Base-by-base conservation (phyloP, 2,113 vertebrate species). In the Gobio gobio region DNA sequence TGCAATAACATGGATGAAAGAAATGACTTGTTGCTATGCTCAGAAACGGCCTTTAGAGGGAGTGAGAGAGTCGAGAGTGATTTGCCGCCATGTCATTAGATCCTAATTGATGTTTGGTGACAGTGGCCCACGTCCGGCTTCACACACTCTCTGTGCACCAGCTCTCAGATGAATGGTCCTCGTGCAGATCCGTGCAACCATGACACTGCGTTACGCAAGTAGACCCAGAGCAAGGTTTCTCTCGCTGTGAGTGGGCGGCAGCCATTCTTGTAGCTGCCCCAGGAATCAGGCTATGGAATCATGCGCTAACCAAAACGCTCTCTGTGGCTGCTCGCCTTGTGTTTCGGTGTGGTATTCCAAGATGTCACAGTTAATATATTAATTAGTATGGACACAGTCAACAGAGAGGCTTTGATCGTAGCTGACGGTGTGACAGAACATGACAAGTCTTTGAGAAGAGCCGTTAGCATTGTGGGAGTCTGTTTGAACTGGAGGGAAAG, bases 11-110 rank as follows among this genome's bases (percentile, higher is more conserved):
- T 47, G 43, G 40, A 14, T 24, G 43, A 70, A n/a, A 33, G 26
- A 73, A 47, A n/a, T 2, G 68, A 51, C 66, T 72, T 33, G 47
- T 70, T 91, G 90, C 87, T 49, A 49, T 88, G 49, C 68, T 49
- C 54, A 5, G 13, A 26, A 86, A 22, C 36, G 33, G 77, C 92
- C 93, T 92, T 87, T 76, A 93, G 94, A 91, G 92, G 94, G 94
- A 90, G 93, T 0, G n/a, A 91, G 86, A 91, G 89, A 22, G 88
- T 86, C 54, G 76, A 72, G 59, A 77, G 51, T 87, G 84, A 88
- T 56, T 82, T 73, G 26, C 87, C 85, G 84, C 82, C 85, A 22
- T 82, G 75, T 78, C 63, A 66, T 77, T 70, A 84, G 49, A 87
- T 82, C 89, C 88, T 84, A 82, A 89, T 89, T 91, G 92, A 93